Evolutionary conservation across 2,113 vertebrate genomes (phyloP).

Genomic region (Phoenicopterus ruber): DNA sequence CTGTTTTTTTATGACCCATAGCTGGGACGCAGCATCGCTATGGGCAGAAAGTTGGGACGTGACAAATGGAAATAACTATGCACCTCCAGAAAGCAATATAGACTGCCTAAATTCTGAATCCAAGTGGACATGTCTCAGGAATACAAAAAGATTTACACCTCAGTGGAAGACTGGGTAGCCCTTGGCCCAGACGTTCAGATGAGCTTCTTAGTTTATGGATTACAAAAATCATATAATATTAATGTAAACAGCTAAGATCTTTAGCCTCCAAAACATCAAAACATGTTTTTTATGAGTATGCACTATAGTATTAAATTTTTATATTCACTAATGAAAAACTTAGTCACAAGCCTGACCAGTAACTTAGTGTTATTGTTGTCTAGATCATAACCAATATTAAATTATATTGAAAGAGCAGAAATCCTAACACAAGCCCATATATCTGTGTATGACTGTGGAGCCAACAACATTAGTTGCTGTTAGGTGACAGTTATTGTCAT

Average conservation of each 20-base stretch:
- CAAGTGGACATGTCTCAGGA: background rate
- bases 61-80: background rate
- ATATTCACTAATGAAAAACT: background rate
- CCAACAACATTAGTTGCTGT: background rate
- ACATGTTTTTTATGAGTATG: background rate
- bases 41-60: too few species aligned
- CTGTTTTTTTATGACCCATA: too few species aligned
- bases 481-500: background rate
- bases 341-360: background rate
- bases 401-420: background rate
- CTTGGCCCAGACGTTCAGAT: background rate
- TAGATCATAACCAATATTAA: background rate
- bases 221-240: background rate
- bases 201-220: background rate
- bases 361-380: background rate
- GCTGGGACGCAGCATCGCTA: too few species aligned
- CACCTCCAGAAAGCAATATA: background rate
- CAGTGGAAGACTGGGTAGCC: background rate
- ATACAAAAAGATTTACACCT: background rate
- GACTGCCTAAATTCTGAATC: background rate
- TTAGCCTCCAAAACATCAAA: background rate
- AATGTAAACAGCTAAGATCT: background rate
- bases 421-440: background rate
- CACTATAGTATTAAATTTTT: background rate
- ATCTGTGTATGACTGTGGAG: background rate